phyloP scores from a whole-genome alignment of 2,888 invertebrate genomes.

The Eupithecia tripunctaria region DNA sequence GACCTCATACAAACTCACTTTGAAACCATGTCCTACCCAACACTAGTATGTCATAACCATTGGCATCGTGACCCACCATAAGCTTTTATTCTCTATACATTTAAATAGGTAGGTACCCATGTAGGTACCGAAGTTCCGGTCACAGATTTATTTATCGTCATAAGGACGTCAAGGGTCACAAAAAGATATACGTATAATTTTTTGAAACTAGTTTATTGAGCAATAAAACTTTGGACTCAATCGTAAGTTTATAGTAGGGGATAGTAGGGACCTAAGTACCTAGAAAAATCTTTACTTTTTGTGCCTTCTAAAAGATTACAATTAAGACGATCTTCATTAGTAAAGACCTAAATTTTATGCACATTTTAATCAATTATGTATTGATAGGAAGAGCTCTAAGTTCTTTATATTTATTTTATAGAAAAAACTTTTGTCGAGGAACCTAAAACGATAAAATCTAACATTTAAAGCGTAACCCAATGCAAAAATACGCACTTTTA shows the following conservation, averaged over 20 bases:
- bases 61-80: too few relatives aligned
- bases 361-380: not conserved
- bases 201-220: conserved; percentile 40
- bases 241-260: conserved; percentile 25
- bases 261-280: conserved; percentile 17
- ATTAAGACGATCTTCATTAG: not conserved
- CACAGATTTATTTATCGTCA: not conserved
- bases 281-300: conserved; percentile 23
- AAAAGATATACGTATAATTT: not conserved
- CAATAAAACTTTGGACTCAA: conserved; percentile 40
- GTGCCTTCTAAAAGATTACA: not conserved
- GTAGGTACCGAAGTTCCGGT: not conserved
- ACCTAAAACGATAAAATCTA: conserved; percentile 45
- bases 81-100: too few relatives aligned
- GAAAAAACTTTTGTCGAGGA: not conserved
- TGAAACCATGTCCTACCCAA: too few relatives aligned
- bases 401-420: conserved; percentile 15
- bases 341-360: not conserved
- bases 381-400: not conserved
- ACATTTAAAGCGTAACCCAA: conserved; percentile 56
- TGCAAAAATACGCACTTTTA: conserved; percentile 43
- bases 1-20: too few relatives aligned
- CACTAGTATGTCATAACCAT: too few relatives aligned
- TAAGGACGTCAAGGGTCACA: not conserved
- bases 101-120: too few relatives aligned